phyloP scores from a whole-genome alignment of 2,797 vertebrate species.

The Mus spretus region DNA sequence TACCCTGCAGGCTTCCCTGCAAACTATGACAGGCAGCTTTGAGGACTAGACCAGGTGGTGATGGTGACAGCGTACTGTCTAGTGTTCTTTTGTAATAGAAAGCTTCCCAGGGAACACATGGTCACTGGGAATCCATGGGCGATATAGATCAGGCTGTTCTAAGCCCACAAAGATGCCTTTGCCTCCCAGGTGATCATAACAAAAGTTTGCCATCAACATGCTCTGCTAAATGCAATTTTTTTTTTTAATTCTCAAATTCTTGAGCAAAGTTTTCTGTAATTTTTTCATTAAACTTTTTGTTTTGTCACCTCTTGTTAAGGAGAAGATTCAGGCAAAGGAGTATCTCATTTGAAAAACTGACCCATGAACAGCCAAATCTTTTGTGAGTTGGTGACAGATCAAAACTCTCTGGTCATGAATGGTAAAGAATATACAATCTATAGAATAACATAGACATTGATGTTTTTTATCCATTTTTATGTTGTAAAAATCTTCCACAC shows the following conservation, averaged over 20 bases:
- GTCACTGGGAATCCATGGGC: not conserved
- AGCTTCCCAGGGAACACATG: not conserved
- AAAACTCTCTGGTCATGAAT: not conserved
- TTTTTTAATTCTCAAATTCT: not conserved
- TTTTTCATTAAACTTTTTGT: not conserved
- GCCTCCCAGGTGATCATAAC: not conserved
- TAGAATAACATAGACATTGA: not conserved
- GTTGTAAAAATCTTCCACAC: not conserved
- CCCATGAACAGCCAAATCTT: not conserved
- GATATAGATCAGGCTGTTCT: not conserved
- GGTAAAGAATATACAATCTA: not conserved
- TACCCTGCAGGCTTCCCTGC: not conserved
- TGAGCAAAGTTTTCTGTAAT: not conserved
- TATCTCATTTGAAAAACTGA: not conserved
- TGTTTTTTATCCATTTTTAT: not conserved
- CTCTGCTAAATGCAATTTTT: not conserved
- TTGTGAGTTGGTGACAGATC: not conserved
- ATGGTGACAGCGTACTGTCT: no score
- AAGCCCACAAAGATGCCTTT: not conserved
- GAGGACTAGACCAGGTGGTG: not conserved
- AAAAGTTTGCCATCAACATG: not conserved
- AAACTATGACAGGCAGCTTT: not conserved
- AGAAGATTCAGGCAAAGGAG: not conserved
- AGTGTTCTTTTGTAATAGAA: not conserved
- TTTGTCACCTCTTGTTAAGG: constrained; percentile 3